These are phyloP conservation scores for Verasper variegatus DNA, from an alignment of 2,113 vertebrate genomes.

Conservation along the genomic window DNA sequence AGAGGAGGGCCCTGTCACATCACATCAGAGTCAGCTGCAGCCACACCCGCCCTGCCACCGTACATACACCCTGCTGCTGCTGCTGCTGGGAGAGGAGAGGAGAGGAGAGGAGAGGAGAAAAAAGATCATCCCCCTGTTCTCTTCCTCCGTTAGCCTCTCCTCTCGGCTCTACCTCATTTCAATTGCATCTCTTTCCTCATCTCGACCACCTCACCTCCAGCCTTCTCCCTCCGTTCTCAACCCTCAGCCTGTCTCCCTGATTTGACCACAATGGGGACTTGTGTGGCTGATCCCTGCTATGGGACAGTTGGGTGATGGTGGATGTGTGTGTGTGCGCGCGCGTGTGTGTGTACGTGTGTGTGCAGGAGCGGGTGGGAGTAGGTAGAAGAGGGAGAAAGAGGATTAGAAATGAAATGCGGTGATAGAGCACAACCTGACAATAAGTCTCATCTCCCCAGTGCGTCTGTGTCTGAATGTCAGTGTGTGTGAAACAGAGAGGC, in stretches of 20 bases:
- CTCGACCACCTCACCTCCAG: neutral
- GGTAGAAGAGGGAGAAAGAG: conserved; percentile 49
- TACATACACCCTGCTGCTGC: conserved; percentile 38
- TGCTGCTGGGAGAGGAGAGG: conserved; percentile 25
- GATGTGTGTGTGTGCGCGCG: neutral
- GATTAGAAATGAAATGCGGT: conserved; percentile 74
- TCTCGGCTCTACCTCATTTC: too few relatives aligned
- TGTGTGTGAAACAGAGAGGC: conserved; percentile 53
- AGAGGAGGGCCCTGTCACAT: conserved; percentile 71
- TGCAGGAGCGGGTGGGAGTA: conserved; percentile 23
- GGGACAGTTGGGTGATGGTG: conserved; percentile 11
- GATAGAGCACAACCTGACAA: conserved; percentile 67
- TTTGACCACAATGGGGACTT: conserved; percentile 27
- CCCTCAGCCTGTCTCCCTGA: conserved; percentile 27
- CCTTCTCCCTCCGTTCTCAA: conserved; percentile 1
- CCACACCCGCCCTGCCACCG: conserved; percentile 46
- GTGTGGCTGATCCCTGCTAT: conserved; percentile 30
- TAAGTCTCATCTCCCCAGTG: conserved; percentile 65
- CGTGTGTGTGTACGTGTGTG: conserved; percentile 6
- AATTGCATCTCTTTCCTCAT: neutral
- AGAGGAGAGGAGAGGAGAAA: conserved; percentile 18
- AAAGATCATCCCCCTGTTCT: conserved; percentile 31
- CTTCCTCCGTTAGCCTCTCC: conserved; percentile 32
- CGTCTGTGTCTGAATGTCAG: conserved; percentile 54
- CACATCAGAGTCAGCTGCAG: conserved; percentile 69